phyloP scores from a whole-genome alignment of 2,113 vertebrate genomes.

The Ctenodactylus gundi region DNA sequence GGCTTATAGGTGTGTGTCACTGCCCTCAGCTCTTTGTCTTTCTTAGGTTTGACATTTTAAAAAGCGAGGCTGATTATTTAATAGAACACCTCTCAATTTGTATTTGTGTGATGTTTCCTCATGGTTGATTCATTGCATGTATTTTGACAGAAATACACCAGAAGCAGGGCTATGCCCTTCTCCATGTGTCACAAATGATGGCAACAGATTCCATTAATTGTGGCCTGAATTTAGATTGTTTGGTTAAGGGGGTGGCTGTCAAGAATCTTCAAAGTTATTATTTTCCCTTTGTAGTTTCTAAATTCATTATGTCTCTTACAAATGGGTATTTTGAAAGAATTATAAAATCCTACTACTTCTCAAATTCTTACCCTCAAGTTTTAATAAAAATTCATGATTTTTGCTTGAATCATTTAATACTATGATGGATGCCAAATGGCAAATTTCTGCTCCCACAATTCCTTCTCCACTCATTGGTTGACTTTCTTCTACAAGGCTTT shows the following conservation, averaged over 20 bases:
- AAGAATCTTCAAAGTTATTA: background rate
- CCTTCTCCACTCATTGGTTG: background rate
- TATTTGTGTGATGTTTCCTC: background rate
- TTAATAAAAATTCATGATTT: background rate
- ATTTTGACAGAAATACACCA: background rate
- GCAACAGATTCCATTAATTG: background rate
- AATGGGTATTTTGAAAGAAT: background rate
- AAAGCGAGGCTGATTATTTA: background rate
- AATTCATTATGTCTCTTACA: background rate
- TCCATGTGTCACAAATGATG: background rate
- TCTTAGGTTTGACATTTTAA: background rate
- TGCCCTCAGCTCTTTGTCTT: background rate
- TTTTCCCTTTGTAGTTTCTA: background rate
- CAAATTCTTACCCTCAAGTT: background rate
- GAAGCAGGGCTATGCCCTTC: background rate
- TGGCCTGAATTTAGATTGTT: background rate
- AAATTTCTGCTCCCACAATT: background rate
- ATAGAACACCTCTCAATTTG: background rate
- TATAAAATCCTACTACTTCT: background rate
- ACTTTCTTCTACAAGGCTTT: background rate
- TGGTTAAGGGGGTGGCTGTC: background rate
- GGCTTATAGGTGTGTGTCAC: background rate
- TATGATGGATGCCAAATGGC: background rate
- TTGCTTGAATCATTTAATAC: slow-evolving; percentile 11
- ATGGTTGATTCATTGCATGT: background rate